phyloP scores from a whole-genome alignment of 2,113 vertebrate species.

The Tricholaema leucomelas region DNA sequence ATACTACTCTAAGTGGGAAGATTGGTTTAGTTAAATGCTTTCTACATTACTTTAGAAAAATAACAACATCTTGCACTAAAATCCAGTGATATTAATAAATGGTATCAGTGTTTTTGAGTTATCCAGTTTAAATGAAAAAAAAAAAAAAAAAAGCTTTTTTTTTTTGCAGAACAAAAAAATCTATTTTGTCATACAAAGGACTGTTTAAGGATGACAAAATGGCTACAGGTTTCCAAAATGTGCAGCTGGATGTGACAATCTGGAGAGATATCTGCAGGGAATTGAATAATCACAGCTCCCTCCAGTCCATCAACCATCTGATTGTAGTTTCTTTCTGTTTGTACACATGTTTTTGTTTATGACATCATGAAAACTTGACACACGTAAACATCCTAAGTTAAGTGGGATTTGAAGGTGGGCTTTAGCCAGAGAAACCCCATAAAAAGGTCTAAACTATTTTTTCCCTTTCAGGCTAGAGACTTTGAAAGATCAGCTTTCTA shows the following conservation, averaged over 20 bases:
- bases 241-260: constrained; percentile 41
- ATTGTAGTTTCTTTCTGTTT: constrained; percentile 44
- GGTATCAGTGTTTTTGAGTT: background rate
- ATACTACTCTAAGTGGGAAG: background rate
- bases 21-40: background rate
- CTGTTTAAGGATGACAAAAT: background rate
- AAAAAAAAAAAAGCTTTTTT: too few relatives aligned
- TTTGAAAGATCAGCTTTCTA: constrained; percentile 49
- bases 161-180: background rate
- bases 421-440: constrained; percentile 40
- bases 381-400: constrained; percentile 34
- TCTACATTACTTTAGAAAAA: background rate
- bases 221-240: constrained; percentile 11
- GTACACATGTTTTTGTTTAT: constrained; percentile 58
- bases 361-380: constrained; percentile 47
- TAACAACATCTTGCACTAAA: background rate
- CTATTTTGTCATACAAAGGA: background rate
- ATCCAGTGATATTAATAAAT: background rate
- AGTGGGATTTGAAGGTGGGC: constrained; percentile 26
- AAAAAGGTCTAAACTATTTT: constrained; percentile 36
- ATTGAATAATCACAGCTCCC: constrained; percentile 20
- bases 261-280: constrained; percentile 28
- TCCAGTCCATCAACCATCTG: constrained; percentile 13
- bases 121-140: too few relatives aligned
- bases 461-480: constrained; percentile 24